Evolutionary conservation across 1,140 invertebrate genomes (phyloP).

Genomic region (Lucilia sericata): DNA sequence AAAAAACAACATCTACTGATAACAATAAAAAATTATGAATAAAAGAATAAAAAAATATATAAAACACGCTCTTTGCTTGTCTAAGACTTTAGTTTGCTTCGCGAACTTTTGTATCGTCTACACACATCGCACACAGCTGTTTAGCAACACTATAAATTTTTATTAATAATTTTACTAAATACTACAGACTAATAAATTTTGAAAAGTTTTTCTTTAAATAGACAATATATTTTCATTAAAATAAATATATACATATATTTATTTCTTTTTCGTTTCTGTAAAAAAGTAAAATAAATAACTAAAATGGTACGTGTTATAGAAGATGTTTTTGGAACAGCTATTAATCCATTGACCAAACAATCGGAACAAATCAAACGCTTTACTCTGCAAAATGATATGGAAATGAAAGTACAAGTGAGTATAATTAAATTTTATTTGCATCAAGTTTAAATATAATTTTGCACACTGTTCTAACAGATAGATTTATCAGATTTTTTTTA

Average conservation of each 20-base stretch:
- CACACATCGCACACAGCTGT: neutral
- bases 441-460: no score
- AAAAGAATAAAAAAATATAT: neutral
- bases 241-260: neutral
- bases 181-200: neutral
- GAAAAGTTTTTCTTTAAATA: neutral
- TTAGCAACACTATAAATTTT: neutral
- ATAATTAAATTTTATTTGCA: no score
- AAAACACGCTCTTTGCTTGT: neutral
- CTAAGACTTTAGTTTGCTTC: neutral
- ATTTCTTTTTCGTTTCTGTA: neutral
- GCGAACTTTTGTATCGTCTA: neutral
- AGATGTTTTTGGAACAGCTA: slow-evolving; percentile 60
- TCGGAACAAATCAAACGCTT: slow-evolving; percentile 69
- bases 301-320: slow-evolving; percentile 59
- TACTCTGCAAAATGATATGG: slow-evolving; percentile 73
- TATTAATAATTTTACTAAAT: neutral
- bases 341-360: slow-evolving; percentile 62
- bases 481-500: no score
- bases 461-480: no score
- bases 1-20: neutral
- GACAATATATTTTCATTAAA: neutral
- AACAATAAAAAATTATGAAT: neutral
- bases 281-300: neutral
- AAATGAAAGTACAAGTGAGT: slow-evolving; percentile 70